A percentile compares a stretch with the other conserved stretches of the same genome.
phyloP scores from a whole-genome alignment of 2,113 vertebrate species.

The Corydoras sp. region DNA sequence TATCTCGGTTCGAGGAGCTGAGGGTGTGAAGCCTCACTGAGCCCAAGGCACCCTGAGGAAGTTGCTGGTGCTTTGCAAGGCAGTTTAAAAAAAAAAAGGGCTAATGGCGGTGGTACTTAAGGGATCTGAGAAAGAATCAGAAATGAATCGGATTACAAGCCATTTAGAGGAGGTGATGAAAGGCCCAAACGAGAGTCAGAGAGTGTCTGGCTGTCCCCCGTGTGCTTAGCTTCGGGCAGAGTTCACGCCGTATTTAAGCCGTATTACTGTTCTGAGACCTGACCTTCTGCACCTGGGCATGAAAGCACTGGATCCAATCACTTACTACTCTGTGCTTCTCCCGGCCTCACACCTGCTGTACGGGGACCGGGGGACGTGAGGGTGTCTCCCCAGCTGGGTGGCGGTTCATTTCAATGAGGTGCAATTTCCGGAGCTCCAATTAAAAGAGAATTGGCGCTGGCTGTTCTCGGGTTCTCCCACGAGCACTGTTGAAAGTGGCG shows the following conservation, averaged over 20 bases:
- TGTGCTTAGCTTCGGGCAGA: conserved; percentile 36
- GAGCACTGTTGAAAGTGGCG: conserved; percentile 1
- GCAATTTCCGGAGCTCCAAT: conserved; percentile 72
- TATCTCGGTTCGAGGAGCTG: too few species aligned
- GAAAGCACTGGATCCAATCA: conserved; percentile 11
- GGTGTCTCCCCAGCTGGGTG: conserved; percentile 57
- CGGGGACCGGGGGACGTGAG: conserved; percentile 22
- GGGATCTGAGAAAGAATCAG: too few species aligned
- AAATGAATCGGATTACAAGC: too few species aligned
- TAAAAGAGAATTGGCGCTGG: conserved; percentile 67
- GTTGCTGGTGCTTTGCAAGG: too few species aligned
- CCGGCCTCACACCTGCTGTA: conserved; percentile 52
- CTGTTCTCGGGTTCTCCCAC: conserved; percentile 55
- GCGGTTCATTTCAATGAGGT: conserved; percentile 68
- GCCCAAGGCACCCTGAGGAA: too few species aligned
- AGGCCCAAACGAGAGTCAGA: conserved; percentile 15
- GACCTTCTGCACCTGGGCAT: conserved; percentile 43
- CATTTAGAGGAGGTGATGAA: conserved; percentile 1
- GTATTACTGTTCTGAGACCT: conserved; percentile 41
- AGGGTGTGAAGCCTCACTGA: too few species aligned
- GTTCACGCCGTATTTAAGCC: conserved; percentile 46
- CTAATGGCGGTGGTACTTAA: too few species aligned
- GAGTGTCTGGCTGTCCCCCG: conserved; percentile 21
- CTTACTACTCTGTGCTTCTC: background rate
- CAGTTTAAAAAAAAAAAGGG: too few species aligned